A percentile compares a stretch with the other conserved stretches of the same genome.
These are phyloP conservation scores for Thereva unica DNA, from an alignment of 2,888 invertebrate genomes.

Conservation along the genomic window DNA sequence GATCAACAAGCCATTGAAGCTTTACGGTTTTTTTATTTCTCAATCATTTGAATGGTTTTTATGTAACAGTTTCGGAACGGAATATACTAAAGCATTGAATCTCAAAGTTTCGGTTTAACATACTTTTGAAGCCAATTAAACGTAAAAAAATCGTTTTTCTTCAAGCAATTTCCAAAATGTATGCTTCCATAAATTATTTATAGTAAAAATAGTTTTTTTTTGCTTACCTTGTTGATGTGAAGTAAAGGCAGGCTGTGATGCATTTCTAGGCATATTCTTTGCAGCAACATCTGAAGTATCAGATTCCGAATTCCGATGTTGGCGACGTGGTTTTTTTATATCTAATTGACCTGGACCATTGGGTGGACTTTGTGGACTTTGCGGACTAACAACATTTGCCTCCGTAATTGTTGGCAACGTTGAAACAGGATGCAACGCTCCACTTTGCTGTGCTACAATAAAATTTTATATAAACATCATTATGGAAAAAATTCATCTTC, in stretches of 20 bases:
- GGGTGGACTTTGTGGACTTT: conserved; percentile 42
- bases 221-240: conserved; percentile 66
- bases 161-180: no score
- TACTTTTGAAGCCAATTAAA: no score
- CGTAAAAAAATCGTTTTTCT: no score
- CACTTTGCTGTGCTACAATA: conserved; percentile 61
- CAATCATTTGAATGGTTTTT: no score
- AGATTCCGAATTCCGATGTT: conserved; percentile 55
- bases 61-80: no score
- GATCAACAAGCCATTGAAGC: no score
- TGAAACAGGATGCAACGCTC: conserved; percentile 80
- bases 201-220: neutral
- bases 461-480: neutral
- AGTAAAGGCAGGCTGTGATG: conserved; percentile 84
- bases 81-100: no score
- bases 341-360: conserved; percentile 45
- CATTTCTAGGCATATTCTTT: conserved; percentile 75
- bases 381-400: conserved; percentile 68
- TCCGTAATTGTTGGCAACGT: conserved; percentile 90
- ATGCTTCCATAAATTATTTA: no score
- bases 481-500: no score
- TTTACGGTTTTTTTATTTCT: no score
- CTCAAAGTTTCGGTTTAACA: no score
- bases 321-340: conserved; percentile 46
- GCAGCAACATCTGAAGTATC: conserved; percentile 47